A percentile compares a stretch with the other conserved stretches of the same genome.
Evolutionary conservation across 1,140 invertebrate species (phyloP).

Genomic region (Antheraea pernyi): DNA sequence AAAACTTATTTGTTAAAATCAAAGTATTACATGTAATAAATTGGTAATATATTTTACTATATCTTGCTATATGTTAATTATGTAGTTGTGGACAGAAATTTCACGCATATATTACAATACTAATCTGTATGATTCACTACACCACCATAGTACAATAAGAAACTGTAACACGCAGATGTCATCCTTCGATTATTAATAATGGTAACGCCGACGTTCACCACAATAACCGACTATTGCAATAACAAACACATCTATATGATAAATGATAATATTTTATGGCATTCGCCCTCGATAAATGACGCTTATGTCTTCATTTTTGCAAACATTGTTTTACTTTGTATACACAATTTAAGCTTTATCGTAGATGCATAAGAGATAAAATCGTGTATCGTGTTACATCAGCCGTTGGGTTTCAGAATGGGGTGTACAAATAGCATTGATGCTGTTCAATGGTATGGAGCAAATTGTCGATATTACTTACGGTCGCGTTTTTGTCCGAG

Average conservation of each 20-base stretch:
- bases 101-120: background rate
- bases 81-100: background rate
- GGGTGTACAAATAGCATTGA: constrained; percentile 64
- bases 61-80: no score
- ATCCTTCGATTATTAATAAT: constrained; percentile 57
- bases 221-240: constrained; percentile 59
- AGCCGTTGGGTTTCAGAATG: constrained; percentile 19
- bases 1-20: no score
- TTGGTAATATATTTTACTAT: no score
- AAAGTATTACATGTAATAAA: no score
- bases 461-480: constrained; percentile 70
- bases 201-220: constrained; percentile 68
- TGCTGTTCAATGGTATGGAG: constrained; percentile 68
- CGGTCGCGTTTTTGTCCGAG: constrained; percentile 30
- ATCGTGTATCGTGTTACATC: background rate
- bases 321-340: constrained; percentile 16
- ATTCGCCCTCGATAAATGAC: constrained; percentile 56
- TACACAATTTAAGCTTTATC: background rate
- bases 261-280: constrained; percentile 73
- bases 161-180: constrained; percentile 58
- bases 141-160: constrained; percentile 16
- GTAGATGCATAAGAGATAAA: background rate
- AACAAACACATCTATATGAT: constrained; percentile 68
- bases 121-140: background rate
- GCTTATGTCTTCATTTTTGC: constrained; percentile 62